A percentile compares a stretch with the other conserved stretches of the same genome.
phyloP scores from a whole-genome alignment of 2,888 invertebrate species.

The Synergus laeviventris region DNA sequence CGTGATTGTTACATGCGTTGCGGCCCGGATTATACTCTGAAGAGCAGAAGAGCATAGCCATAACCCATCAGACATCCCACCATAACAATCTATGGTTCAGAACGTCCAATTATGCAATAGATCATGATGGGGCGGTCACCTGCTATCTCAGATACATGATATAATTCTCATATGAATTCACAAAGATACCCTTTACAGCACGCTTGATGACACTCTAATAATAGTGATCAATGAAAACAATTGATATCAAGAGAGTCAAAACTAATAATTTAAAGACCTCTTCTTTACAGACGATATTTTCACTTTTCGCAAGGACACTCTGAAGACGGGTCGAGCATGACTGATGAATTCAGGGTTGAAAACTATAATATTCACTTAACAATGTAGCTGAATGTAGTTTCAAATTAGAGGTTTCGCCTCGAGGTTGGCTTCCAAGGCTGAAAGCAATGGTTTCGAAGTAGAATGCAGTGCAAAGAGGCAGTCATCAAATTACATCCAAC shows the following conservation, averaged over 20 bases:
- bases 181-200: slow-evolving; percentile 3
- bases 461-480: slow-evolving; percentile 18
- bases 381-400: neutral
- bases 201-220: slow-evolving; percentile 34
- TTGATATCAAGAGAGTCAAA: neutral
- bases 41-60: neutral
- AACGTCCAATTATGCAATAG: slow-evolving; percentile 38
- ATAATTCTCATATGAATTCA: slow-evolving; percentile 23
- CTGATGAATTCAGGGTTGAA: neutral
- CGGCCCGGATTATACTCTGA: neutral
- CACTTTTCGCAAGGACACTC: neutral
- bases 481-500: slow-evolving; percentile 21
- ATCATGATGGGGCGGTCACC: slow-evolving; percentile 27
- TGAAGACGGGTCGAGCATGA: neutral
- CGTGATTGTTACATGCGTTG: slow-evolving; percentile 18
- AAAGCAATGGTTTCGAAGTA: neutral
- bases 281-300: too few species aligned
- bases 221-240: slow-evolving; percentile 29
- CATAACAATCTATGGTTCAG: slow-evolving; percentile 24
- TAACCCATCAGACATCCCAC: slow-evolving; percentile 22
- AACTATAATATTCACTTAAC: neutral
- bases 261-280: too few species aligned
- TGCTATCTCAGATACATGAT: slow-evolving; percentile 32
- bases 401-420: neutral
- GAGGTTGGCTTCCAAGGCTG: neutral